Evolutionary conservation across 2,888 invertebrate species (phyloP).

Genomic region (Lingula anatina): DNA sequence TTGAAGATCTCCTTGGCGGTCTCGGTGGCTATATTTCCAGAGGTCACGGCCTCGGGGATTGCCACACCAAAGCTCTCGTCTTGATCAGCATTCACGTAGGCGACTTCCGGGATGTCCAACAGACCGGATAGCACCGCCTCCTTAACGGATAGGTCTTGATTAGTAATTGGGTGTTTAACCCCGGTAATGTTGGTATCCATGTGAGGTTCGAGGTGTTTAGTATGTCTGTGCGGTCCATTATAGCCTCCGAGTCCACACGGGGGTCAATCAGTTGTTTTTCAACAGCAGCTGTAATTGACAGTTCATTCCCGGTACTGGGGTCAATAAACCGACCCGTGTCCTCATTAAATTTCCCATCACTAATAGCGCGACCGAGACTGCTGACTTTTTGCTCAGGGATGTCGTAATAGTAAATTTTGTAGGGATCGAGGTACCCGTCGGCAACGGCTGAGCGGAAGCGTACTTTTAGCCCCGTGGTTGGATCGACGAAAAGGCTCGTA

Average conservation of each 20-base stretch:
- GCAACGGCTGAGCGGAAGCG: slow-evolving; percentile 47
- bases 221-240: slow-evolving; percentile 28
- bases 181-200: slow-evolving; percentile 63
- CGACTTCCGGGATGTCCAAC: slow-evolving; percentile 28
- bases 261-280: slow-evolving; percentile 75
- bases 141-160: slow-evolving; percentile 62
- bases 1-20: slow-evolving; percentile 29
- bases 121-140: slow-evolving; percentile 40
- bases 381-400: slow-evolving; percentile 24
- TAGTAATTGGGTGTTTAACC: slow-evolving; percentile 71
- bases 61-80: slow-evolving; percentile 25
- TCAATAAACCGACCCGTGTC: slow-evolving; percentile 32
- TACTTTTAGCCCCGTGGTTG: slow-evolving; percentile 45
- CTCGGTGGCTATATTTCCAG: slow-evolving; percentile 26
- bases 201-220: slow-evolving; percentile 25
- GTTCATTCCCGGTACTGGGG: slow-evolving; percentile 73
- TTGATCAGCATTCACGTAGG: slow-evolving; percentile 22
- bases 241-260: slow-evolving; percentile 26
- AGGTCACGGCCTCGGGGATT: slow-evolving; percentile 33
- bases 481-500: slow-evolving; percentile 53
- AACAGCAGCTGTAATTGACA: slow-evolving; percentile 89
- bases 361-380: slow-evolving; percentile 31
- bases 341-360: slow-evolving; percentile 26
- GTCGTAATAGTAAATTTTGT: slow-evolving; percentile 34
- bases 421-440: slow-evolving; percentile 31